Base-by-base conservation (phyloP, 92 coral and sea anemone species). In the Phenganax marumi region DNA sequence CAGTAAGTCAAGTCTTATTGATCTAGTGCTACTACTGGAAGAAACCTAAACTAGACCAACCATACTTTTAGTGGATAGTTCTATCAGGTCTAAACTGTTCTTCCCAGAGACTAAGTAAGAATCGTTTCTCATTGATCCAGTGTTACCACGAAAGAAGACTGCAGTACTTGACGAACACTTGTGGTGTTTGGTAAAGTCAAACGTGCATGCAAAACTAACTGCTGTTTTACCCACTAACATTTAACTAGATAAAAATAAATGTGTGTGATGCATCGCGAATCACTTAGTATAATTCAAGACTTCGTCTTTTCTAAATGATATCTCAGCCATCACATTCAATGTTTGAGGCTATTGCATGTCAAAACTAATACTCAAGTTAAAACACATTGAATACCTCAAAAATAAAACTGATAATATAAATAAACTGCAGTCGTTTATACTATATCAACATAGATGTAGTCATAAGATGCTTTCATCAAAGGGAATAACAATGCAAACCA, bases 291-390 rank as follows among this genome's bases (percentile, higher is more conserved):
- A 81, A 22, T 73, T 49, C 0, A 5, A 86, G 61, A n/a, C 7
- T 79, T 60, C 73, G 82, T 80, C 62, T 68, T 33, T 11, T 65
- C 70, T 53, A 81, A 75, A 84, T 22, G 55, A 84, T 50, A 86
- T 83, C 97, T 91, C 97, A 87, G 52, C 43, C 79, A 39, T 88
- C 93, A 87, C 97, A 52, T 62, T 87, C 87, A 68, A 84, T 91
- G 51, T 92, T 61, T 87, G 97, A 92, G 97, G 97, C 90, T 83
- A 83, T 76, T 92, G 97, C 97, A 84, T 88, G 91, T 84, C 91
- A 69, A 61, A 77, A 86, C 80, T 50, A 58, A 77, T 14, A 68
- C 97, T 92, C 48, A 16, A 48, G 72, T 78, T 64, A 43, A 71
- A 80, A 81, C 97, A 88, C 78, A 92, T 92, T 92, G 97, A 92